Evolutionary conservation across 2,113 vertebrate species (phyloP).

Genomic region (Caretta caretta): DNA sequence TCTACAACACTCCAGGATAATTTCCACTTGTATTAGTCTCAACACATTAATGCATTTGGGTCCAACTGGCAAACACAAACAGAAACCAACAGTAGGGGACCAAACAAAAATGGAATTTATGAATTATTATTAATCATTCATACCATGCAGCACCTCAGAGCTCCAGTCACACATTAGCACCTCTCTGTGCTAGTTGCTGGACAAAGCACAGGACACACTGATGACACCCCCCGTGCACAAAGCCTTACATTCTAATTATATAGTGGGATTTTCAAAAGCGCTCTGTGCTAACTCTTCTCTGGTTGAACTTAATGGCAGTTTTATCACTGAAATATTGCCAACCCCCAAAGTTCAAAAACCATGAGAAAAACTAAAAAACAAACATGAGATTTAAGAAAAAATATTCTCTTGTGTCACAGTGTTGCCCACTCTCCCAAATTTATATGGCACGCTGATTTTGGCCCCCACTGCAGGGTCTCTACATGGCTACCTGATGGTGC

Average conservation of each 20-base stretch:
- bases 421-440: neutral
- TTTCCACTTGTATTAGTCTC: neutral
- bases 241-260: neutral
- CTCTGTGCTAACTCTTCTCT: neutral
- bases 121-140: neutral
- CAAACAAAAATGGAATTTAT: neutral
- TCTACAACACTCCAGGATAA: neutral
- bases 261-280: neutral
- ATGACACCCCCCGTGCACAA: neutral
- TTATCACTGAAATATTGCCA: rapidly evolving
- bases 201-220: neutral
- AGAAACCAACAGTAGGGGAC: neutral
- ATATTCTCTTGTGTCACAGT: neutral
- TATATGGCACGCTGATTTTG: rapidly evolving
- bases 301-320: neutral
- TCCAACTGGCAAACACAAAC: neutral
- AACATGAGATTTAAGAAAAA: neutral
- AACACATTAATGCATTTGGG: neutral
- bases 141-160: rapidly evolving
- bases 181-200: neutral
- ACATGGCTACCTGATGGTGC: neutral
- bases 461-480: neutral
- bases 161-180: neutral
- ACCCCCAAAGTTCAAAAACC: neutral
- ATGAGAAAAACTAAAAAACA: neutral